Evolutionary conservation across 2,797 vertebrate genomes (phyloP).

Genomic region (Semotilus atromaculatus): DNA sequence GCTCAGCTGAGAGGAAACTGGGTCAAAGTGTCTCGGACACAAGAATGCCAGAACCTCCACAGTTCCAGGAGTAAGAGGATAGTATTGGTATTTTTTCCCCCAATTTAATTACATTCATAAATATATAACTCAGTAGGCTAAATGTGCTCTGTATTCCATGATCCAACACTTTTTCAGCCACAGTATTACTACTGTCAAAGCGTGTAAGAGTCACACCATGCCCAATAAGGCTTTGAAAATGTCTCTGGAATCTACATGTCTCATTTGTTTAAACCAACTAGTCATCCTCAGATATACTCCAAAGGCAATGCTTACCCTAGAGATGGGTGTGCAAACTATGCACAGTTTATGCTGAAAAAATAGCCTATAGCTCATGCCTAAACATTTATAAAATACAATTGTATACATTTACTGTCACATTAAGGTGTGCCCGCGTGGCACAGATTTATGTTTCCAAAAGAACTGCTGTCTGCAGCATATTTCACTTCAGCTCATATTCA

Average conservation of each 20-base stretch:
- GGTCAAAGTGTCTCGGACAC: slow-evolving; percentile 7
- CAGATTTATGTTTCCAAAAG: slow-evolving; percentile 4
- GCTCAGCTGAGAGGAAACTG: slow-evolving; percentile 13
- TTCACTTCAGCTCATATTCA: slow-evolving; percentile 24
- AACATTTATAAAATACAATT: slow-evolving; percentile 33
- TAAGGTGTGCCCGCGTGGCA: not conserved
- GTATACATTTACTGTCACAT: not conserved
- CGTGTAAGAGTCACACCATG: not conserved
- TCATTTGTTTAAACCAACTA: slow-evolving; percentile 18
- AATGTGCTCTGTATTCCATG: not conserved
- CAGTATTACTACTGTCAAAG: not conserved
- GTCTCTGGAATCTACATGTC: slow-evolving; percentile 1
- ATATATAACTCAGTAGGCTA: not conserved
- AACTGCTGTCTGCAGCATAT: not conserved
- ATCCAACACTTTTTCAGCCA: not conserved
- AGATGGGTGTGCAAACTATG: slow-evolving; percentile 7
- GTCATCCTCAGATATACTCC: slow-evolving; percentile 2
- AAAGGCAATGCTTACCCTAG: not conserved
- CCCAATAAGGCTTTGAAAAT: slow-evolving; percentile 21
- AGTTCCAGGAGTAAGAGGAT: not conserved
- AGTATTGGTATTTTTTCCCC: not conserved
- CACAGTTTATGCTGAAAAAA: slow-evolving; percentile 21
- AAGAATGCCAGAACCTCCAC: not conserved
- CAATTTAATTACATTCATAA: not conserved
- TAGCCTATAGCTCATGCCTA: slow-evolving; percentile 8